Percentiles rank a stretch among this genome's conserved stretches.
phyloP scores from a whole-genome alignment of 2,888 invertebrate species.

The Agrotis segetum region DNA sequence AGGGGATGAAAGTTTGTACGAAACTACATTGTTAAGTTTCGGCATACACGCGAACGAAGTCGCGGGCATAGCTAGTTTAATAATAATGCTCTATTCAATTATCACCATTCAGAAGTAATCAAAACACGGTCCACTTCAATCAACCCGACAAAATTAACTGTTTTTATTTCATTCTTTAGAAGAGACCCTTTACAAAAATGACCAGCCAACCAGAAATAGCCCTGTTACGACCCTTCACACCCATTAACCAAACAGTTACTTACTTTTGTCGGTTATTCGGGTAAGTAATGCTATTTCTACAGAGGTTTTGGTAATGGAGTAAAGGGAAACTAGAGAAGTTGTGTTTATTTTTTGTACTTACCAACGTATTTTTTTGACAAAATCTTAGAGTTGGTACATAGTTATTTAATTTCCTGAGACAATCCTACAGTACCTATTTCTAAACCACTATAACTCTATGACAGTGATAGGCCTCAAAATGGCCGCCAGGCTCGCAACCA shows the following conservation, averaged over 20 bases:
- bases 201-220: conserved; percentile 23
- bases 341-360: neutral
- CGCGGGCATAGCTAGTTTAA: no score
- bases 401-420: no score
- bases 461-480: no score
- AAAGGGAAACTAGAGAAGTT: neutral
- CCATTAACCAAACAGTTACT: conserved; percentile 27
- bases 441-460: no score
- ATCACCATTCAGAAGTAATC: neutral
- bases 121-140: conserved; percentile 9
- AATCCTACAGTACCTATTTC: no score
- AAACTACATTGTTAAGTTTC: no score
- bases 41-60: no score
- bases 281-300: conserved; percentile 12
- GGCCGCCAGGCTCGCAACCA: no score
- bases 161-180: conserved; percentile 30
- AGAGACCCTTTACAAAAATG: conserved; percentile 10
- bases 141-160: neutral
- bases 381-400: neutral
- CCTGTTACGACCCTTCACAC: conserved; percentile 30
- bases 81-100: neutral
- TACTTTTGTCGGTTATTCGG: conserved; percentile 32
- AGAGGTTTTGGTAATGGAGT: neutral
- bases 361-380: neutral
- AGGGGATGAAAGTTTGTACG: no score